Conservation (phyloP, 2,888 invertebrate species). For the Tipula unca region DNA sequence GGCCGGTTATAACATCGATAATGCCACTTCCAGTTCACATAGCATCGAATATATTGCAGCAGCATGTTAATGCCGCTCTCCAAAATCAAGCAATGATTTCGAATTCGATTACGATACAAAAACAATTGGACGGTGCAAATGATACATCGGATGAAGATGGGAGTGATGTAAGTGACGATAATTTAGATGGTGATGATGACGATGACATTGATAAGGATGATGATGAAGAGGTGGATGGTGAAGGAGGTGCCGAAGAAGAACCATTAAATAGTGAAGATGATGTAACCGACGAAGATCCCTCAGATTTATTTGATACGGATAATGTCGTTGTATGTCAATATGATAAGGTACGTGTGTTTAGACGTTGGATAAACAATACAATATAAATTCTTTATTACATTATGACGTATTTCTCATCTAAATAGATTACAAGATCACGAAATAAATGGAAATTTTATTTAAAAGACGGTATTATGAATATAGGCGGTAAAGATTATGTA, state of each 20-base stretch:
- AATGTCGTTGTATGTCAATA: slow-evolving; percentile 99
- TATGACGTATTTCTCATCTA: slow-evolving; percentile 30
- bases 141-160: slow-evolving; percentile 70
- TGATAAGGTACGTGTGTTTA: slow-evolving; percentile 66
- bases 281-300: slow-evolving; percentile 91
- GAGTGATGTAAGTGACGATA: slow-evolving; percentile 66
- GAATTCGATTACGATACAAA: slow-evolving; percentile 38
- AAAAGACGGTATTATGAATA: slow-evolving; percentile 99
- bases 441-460: slow-evolving; percentile 99
- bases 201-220: slow-evolving; percentile 62
- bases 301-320: slow-evolving; percentile 95
- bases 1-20: slow-evolving; percentile 82
- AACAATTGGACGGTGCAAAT: slow-evolving; percentile 55
- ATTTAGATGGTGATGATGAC: slow-evolving; percentile 64
- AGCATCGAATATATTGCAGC: slow-evolving; percentile 76
- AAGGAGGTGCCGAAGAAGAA: slow-evolving; percentile 71
- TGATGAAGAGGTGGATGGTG: slow-evolving; percentile 52
- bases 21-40: slow-evolving; percentile 75
- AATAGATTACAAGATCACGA: slow-evolving; percentile 90
- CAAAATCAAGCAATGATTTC: slow-evolving; percentile 45
- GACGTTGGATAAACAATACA: not conserved
- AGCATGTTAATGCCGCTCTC: slow-evolving; percentile 76
- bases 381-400: not conserved
- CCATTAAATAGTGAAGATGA: slow-evolving; percentile 96
- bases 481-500: slow-evolving; percentile 95